Conservation (phyloP, 2,888 invertebrate species). For the Electrophaes corylata region DNA sequence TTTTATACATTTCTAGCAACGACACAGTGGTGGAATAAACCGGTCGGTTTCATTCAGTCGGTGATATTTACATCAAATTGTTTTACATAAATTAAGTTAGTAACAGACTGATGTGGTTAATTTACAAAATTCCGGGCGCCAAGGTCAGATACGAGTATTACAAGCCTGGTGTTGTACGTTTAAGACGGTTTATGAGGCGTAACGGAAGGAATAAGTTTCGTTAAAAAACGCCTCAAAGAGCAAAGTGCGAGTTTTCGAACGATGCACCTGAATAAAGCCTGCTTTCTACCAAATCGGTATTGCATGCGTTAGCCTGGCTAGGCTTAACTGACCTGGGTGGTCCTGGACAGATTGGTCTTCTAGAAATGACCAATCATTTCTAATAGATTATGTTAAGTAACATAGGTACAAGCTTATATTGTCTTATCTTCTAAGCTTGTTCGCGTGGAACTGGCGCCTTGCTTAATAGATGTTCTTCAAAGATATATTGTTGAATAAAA, state of each 20-base stretch:
- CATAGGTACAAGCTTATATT: too few relatives aligned
- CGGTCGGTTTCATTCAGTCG: constrained; percentile 20
- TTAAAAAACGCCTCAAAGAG: constrained; percentile 44
- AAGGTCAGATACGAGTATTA: constrained; percentile 57
- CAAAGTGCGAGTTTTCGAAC: constrained; percentile 33
- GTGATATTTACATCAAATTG: constrained; percentile 25
- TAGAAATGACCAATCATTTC: too few relatives aligned
- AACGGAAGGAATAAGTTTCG: constrained; percentile 51
- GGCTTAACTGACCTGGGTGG: too few relatives aligned
- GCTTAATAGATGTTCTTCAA: too few relatives aligned
- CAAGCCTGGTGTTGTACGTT: constrained; percentile 59
- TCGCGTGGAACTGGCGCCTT: too few relatives aligned
- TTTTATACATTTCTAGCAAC: constrained; percentile 13
- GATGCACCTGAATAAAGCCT: constrained; percentile 35
- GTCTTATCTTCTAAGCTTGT: too few relatives aligned
- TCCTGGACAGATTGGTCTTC: too few relatives aligned
- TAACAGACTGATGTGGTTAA: constrained; percentile 37
- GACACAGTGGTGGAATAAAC: not conserved
- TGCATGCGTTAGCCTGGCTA: not conserved
- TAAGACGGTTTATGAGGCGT: constrained; percentile 70
- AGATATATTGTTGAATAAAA: too few relatives aligned
- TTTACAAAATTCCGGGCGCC: constrained; percentile 48
- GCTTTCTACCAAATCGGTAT: not conserved
- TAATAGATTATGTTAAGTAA: too few relatives aligned
- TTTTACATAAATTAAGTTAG: constrained; percentile 34